Base-by-base conservation (phyloP, 1,140 invertebrate species). In the Diachasmimorpha longicaudata region DNA sequence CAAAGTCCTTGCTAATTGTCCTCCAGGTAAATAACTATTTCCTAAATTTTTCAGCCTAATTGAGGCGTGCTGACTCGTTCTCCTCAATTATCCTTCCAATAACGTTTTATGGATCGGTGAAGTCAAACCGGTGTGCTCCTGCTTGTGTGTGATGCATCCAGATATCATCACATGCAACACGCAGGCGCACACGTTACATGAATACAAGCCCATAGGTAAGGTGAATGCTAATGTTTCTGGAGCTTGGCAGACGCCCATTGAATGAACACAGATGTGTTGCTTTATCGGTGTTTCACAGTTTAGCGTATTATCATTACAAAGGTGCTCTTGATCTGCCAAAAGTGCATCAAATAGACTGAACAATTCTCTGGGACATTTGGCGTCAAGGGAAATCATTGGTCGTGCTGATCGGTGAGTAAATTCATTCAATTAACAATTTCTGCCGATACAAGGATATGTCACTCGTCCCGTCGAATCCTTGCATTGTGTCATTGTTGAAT, bases 201-300 rank as follows among this genome's bases (percentile, higher is more conserved):
- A 55, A 21, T 19, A 55, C 19, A 21, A 16, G 14, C 48, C 48
- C 6, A 55, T 2, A 70, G 55, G 1, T 19, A 19, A 55, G 48
- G n/a, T 69, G 67, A 39, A 19, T 39, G 5, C 9, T 19, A 44
- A 72, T 76, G 81, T 75, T 80, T 81, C 81, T 78, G 76, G 81
- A 69, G 84, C 85, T 83, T 84, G 85, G 85, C 83, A 84, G 84
- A 86, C 85, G 85, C 85, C 85, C 84, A 70, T 66, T 76, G 66
- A 70, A 70, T 72, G n/a, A 46, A 16, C 72, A 48, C 23, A 69
- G 25, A 75, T 74, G 52, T 66, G 31, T 31, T 44, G 39, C 16
- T 68, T 25, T n/a, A 14, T 42, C 72, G 11, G 70, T 76, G 74
- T 72, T 63, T 55, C 8, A 16, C 5, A 69, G 14, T 63, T 63